Percentiles rank a stretch among this genome's conserved stretches.
Evolutionary conservation across 2,888 invertebrate species (phyloP).

Genomic region (Melikaiella ostensackeni): DNA sequence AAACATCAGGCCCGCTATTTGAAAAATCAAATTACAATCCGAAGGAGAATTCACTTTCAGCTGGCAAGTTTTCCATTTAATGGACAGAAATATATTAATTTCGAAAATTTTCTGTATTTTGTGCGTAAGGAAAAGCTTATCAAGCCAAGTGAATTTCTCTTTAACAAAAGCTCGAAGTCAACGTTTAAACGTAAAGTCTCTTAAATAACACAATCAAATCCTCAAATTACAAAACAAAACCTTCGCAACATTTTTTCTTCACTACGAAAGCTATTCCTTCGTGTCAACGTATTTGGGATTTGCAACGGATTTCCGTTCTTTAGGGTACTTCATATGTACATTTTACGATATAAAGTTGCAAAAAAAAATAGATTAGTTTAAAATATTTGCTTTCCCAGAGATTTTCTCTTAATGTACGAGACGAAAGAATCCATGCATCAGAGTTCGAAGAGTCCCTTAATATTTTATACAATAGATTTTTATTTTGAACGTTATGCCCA

Average conservation of each 20-base stretch:
- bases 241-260: not conserved
- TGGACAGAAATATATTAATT: not conserved
- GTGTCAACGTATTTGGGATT: slow-evolving; percentile 49
- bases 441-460: slow-evolving; percentile 63
- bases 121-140: not conserved
- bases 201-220: slow-evolving; percentile 30
- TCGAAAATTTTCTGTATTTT: slow-evolving; percentile 1
- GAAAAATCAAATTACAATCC: slow-evolving; percentile 26
- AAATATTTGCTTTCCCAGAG: slow-evolving; percentile 65
- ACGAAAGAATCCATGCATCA: slow-evolving; percentile 68
- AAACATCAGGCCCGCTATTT: slow-evolving; percentile 43
- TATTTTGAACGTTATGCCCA: slow-evolving; percentile 47
- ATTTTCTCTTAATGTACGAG: slow-evolving; percentile 61
- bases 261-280: slow-evolving; percentile 42
- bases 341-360: slow-evolving; percentile 65
- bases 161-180: slow-evolving; percentile 42
- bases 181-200: slow-evolving; percentile 42
- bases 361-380: slow-evolving; percentile 72
- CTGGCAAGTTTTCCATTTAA: not conserved
- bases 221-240: slow-evolving; percentile 23
- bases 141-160: slow-evolving; percentile 23
- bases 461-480: slow-evolving; percentile 61
- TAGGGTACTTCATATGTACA: slow-evolving; percentile 62
- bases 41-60: slow-evolving; percentile 12
- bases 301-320: slow-evolving; percentile 52